Evolutionary conservation across 2,888 invertebrate species (phyloP), one percentile per base, ranked within the genome.

Genomic region (Eilema caniola): DNA sequence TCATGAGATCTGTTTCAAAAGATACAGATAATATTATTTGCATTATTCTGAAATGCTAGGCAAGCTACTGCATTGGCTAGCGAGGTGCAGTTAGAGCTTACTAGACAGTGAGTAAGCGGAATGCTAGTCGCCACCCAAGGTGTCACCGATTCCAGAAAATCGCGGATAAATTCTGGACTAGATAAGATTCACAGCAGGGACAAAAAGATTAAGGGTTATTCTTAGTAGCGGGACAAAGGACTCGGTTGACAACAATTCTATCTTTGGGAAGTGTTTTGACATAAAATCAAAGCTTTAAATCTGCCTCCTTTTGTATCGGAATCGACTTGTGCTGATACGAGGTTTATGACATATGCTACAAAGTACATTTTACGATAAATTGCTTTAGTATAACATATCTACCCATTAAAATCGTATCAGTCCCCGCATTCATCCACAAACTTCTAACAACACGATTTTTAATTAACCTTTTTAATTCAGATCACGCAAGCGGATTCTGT

Each of bases 401-500:
- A 37, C 12, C 8, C 8, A 62, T 37, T 37, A 37, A 62, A 37
- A 23, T 37, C 47, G 24, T 64, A 20, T 14, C 37, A 47, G n/a
- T 23, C 23, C 56, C 41, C n/a, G 24, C 41, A 47, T 60, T 33
- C 12, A 33, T 16, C n/a, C 31, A 57, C 11, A 33, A 33, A 33
- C 16, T 24, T 65, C 24, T 16, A 57, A 65, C 53, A 65, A 14
- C 24, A 59, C 79, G 77, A 83, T 79, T 86, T 88, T 87, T 87
- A 88, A 90, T 90, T 88, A 89, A 85, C 78, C 76, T 70, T 74
- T 85, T 79, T 85, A 83, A 90, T 89, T 88, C 89, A 75, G 82
- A 86, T 88, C 89, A 89, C 89, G 88, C 82, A 86, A 84, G 62
- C 77, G 78, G 81, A 81, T 80, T 83, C 80, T 85, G 85, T 85